Evolutionary conservation across 2,888 invertebrate species (phyloP).

Genomic region (Ornithoptera alexandrae): DNA sequence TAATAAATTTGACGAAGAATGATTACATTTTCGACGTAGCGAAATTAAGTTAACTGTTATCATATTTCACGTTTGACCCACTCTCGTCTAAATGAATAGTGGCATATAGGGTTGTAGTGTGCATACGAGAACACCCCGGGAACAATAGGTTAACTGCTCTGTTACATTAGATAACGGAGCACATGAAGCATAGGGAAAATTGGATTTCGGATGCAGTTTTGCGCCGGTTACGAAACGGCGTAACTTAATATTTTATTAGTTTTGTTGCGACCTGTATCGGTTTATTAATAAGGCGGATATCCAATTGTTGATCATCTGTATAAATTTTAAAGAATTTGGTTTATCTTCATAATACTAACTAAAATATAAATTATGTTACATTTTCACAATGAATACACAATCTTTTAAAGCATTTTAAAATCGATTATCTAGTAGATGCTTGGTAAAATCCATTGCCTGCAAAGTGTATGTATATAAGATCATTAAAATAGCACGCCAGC

Average conservation of each 20-base stretch:
- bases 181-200: constrained; percentile 26
- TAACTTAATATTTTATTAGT: not conserved
- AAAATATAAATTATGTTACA: not conserved
- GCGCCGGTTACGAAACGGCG: not conserved
- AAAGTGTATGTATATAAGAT: too few species aligned
- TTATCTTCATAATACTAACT: not conserved
- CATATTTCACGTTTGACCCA: constrained; percentile 52
- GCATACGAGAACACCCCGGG: constrained; percentile 23
- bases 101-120: constrained; percentile 33
- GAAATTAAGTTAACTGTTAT: constrained; percentile 44
- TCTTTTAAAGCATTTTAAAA: too few species aligned
- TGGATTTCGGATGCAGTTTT: constrained; percentile 27
- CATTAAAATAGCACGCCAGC: too few species aligned
- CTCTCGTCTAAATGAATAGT: constrained; percentile 40
- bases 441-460: too few species aligned
- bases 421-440: too few species aligned
- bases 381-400: too few species aligned
- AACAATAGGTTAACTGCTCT: constrained; percentile 32
- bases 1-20: constrained; percentile 19
- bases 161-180: constrained; percentile 33
- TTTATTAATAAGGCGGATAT: not conserved
- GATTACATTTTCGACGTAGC: constrained; percentile 33
- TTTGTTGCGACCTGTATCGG: not conserved
- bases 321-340: not conserved
- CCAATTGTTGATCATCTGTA: not conserved